Percentiles rank a stretch among this genome's conserved stretches.
These are phyloP conservation scores for Graptemys geographica DNA, from an alignment of 2,797 vertebrate species.

Conservation along the genomic window DNA sequence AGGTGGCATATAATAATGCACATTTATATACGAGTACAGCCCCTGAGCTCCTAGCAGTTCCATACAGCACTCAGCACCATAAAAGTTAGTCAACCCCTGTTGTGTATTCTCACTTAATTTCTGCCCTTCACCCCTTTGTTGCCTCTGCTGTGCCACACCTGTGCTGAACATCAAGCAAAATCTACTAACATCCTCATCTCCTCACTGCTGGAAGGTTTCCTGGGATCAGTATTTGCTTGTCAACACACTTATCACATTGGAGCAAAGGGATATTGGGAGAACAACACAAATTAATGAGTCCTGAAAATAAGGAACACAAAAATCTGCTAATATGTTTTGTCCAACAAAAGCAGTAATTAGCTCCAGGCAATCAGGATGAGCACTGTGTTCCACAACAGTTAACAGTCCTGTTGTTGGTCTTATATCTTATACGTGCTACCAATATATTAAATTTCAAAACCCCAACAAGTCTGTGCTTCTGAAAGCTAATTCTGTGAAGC, in stretches of 20 bases:
- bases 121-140: neutral
- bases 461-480: neutral
- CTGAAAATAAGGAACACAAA: slow-evolving; percentile 41
- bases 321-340: slow-evolving; percentile 31
- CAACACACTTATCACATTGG: neutral
- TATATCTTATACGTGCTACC: neutral
- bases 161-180: neutral
- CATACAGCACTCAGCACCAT: slow-evolving; percentile 11
- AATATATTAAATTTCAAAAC: slow-evolving; percentile 31
- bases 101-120: neutral
- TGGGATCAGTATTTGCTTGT: slow-evolving; percentile 45
- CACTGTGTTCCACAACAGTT: neutral
- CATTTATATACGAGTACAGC: slow-evolving; percentile 29
- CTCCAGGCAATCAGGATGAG: slow-evolving; percentile 22
- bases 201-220: slow-evolving; percentile 27
- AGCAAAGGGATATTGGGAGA: slow-evolving; percentile 14
- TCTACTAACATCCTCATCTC: neutral
- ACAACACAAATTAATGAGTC: slow-evolving; percentile 47
- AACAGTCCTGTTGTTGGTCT: slow-evolving; percentile 24
- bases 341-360: slow-evolving; percentile 10
- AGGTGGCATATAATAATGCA: neutral
- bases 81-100: neutral
- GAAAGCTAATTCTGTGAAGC: slow-evolving; percentile 37
- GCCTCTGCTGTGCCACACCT: neutral
- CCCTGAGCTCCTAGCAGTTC: neutral